phyloP scores from a whole-genome alignment of 1,140 invertebrate genomes.

The Limonius californicus region DNA sequence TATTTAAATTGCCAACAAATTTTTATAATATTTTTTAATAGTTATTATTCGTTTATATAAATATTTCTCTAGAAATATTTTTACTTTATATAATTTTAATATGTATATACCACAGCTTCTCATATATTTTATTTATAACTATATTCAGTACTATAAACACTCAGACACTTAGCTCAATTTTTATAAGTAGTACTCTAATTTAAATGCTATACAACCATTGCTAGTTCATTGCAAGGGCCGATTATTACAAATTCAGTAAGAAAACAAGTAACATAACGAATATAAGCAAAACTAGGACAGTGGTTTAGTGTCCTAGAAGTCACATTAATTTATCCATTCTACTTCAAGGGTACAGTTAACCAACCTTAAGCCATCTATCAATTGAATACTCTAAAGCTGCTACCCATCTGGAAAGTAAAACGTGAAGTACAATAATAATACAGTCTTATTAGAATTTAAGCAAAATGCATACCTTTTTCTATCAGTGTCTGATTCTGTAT shows the following conservation, averaged over 20 bases:
- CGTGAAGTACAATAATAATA: too few relatives aligned
- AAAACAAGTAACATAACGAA: too few relatives aligned
- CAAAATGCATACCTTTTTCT: conserved; percentile 75
- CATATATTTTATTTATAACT: not conserved
- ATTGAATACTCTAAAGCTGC: conserved; percentile 92
- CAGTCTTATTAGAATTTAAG: too few relatives aligned
- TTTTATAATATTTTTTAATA: conserved; percentile 1
- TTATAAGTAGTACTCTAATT: conserved; percentile 3
- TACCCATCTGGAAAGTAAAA: conserved; percentile 85
- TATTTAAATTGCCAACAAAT: conserved; percentile 8
- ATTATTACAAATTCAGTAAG: not conserved
- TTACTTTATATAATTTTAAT: conserved; percentile 2
- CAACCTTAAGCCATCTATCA: conserved; percentile 90
- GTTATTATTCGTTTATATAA: conserved; percentile 2
- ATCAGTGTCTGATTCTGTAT: conserved; percentile 91
- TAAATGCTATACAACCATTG: conserved; percentile 3
- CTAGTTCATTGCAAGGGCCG: not conserved
- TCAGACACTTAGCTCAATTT: conserved; percentile 6
- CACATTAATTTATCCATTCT: too few relatives aligned
- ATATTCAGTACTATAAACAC: conserved; percentile 6
- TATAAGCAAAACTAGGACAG: too few relatives aligned
- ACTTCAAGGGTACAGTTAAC: not conserved
- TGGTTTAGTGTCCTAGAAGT: too few relatives aligned
- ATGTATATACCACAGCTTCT: conserved; percentile 8
- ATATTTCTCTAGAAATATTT: conserved; percentile 15